Evolutionary conservation across 2,797 vertebrate species (phyloP).

Genomic region (Phataginus tricuspis): DNA sequence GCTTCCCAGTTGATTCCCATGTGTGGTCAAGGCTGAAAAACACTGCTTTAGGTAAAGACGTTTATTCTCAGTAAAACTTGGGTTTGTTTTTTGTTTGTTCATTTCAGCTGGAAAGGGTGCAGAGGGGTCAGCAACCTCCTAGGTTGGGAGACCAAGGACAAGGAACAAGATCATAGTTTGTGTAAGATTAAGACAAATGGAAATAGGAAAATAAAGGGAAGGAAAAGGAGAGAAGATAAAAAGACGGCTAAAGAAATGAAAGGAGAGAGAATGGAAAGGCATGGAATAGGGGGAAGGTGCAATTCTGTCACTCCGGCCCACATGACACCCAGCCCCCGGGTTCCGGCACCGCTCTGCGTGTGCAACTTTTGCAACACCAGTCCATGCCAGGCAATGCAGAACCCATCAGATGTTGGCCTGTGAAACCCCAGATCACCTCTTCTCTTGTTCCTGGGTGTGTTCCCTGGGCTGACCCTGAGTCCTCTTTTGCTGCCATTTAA

Average conservation of each 20-base stretch:
- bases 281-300: neutral
- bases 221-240: neutral
- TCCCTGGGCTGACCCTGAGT: neutral
- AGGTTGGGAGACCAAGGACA: neutral
- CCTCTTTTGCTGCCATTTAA: neutral
- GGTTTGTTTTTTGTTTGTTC: neutral
- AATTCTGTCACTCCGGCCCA: neutral
- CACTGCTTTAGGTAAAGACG: neutral
- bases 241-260: neutral
- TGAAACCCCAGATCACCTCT: neutral
- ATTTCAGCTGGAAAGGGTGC: neutral
- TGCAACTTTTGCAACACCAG: neutral
- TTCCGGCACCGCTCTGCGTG: rapidly evolving
- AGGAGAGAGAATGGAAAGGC: neutral
- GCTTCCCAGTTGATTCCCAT: neutral
- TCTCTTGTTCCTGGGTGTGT: neutral
- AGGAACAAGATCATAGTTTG: neutral
- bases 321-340: rapidly evolving
- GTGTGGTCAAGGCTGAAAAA: neutral
- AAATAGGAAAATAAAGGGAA: neutral
- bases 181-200: neutral
- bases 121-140: neutral
- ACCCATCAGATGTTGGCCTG: neutral
- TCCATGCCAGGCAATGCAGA: rapidly evolving
- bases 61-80: neutral